Evolutionary conservation across 2,888 invertebrate genomes (phyloP), one percentile per base, ranked within the genome.

Genomic region (Barypeithes pellucidus): DNA sequence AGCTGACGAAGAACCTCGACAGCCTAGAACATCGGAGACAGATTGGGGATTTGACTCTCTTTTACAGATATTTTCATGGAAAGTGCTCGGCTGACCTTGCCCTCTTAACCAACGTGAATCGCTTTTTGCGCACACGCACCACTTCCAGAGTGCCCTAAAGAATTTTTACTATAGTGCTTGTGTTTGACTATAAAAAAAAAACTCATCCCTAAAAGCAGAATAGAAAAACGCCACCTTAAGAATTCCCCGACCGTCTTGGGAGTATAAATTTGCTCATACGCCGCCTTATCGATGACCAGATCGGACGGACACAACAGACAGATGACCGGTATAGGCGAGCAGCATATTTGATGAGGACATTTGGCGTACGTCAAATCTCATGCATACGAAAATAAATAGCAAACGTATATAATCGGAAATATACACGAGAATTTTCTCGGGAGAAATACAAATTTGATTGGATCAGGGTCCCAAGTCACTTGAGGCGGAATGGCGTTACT

Each of bases 391-490:
- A 84, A 84, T 83, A 82, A 81, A 80, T 76, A 77, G 78, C 77
- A 77, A 82, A 82, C 80, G 80, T 79, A 80, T 81, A 81, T 84
- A 84, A 84, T 85, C 84, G 84, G 82, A 81, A 81, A 84, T 82
- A 81, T 74, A 62, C 81, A 80, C 81, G 79, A 79, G 81, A 82
- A 84, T 84, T 84, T 85, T 82, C 84, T 85, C 85, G 80, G 79
- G 85, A 85, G 85, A 84, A 84, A 85, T 84, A 82, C 81, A 80
- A 82, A 85, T 84, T 83, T 85, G 84, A 85, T 85, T 84, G 84
- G 84, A 84, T 85, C 80, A 57, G 39, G 65, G 79, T 77, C 77
- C 79, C 79, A 74, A 68, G 76, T 73, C 76, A 76, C 76, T 73
- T 73, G 73, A 73, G 66, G 61, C 61, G 61, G 54, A 75, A 75